phyloP scores from a whole-genome alignment of 1,140 invertebrate species.

The Mamestra configurata region DNA sequence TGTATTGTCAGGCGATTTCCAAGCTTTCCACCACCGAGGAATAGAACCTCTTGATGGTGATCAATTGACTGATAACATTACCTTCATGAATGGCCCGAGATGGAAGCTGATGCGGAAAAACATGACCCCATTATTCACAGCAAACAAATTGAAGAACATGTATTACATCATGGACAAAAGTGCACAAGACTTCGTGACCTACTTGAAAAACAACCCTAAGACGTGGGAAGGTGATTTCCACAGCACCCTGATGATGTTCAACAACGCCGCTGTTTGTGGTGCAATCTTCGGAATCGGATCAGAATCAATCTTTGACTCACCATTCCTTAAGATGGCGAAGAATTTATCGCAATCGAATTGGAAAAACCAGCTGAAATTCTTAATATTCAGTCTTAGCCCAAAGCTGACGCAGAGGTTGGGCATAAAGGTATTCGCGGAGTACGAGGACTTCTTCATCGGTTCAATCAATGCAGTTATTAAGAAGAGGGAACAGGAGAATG shows the following conservation, averaged over 20 bases:
- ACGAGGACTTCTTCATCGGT: conserved; percentile 66
- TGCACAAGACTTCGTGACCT: conserved; percentile 66
- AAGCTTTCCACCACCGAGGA: conserved; percentile 83
- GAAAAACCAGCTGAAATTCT: conserved; percentile 57
- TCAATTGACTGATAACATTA: conserved; percentile 86
- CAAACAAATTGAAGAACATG: conserved; percentile 85
- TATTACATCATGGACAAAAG: conserved; percentile 77
- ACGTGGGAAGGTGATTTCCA: conserved; percentile 52
- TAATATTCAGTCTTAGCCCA: conserved; percentile 35
- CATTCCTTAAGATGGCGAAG: conserved; percentile 62
- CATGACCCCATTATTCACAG: conserved; percentile 82
- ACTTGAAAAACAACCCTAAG: conserved; percentile 63
- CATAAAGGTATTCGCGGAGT: conserved; percentile 61
- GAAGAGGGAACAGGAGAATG: conserved; percentile 51
- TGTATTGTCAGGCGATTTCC: conserved; percentile 83
- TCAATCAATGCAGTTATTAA: conserved; percentile 61
- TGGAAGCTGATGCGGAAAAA: conserved; percentile 83
- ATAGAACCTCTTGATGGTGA: conserved; percentile 84
- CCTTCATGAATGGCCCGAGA: conserved; percentile 72
- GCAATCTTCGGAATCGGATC: conserved; percentile 62
- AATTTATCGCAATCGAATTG: conserved; percentile 48
- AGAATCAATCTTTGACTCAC: conserved; percentile 61
- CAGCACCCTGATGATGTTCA: conserved; percentile 56
- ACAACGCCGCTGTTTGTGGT: conserved; percentile 57
- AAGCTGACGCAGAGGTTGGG: conserved; percentile 50